Evolutionary conservation across 2,113 vertebrate genomes (phyloP), one percentile per base, ranked within the genome.

Genomic region (Mormyrus lacerda): DNA sequence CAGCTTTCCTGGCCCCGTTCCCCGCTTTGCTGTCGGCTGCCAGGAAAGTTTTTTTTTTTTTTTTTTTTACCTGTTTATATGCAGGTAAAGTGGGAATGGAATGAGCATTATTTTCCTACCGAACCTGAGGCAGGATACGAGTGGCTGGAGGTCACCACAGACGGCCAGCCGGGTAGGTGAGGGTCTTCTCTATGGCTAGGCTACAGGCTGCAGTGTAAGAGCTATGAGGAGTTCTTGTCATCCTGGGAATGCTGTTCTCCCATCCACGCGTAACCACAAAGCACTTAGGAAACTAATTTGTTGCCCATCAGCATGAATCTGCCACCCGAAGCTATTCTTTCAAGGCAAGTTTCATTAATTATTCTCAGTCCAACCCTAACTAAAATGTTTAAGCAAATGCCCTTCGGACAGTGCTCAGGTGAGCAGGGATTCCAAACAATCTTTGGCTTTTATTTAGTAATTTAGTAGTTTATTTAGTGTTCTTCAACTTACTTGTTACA

Each of bases 21-120:
- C 91, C 90, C 88, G 76, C 21, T 79, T 79, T 0, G 79, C 89
- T 2, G 39, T 89, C 58, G 3, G 3, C 90, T 93, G 94, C 94
- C 94, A 95, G 94, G 94, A 95, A 95, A 94, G 92, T 91, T 91
- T 89, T 87, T 94, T 88, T 89, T 91, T 90, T 91, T 44, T 44
- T 44, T 90, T 89, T 91, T 90, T 91, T 91, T 88, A 95, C 94
- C 94, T 95, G 94, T 94, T 95, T 94, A 92, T 91, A 55, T 89
- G 91, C 94, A 95, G 95, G 94, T 94, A 93, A 91, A 92, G 92
- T 88, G 90, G 93, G 94, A 95, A 94, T 95, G 91, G 93, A 93
- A 94, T 95, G 93, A 95, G 94, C 91, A 94, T 91, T 93, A 94
- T 92, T 93, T 92, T 92, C 92, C 92, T 87, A 89, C 91, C 85